Conservation (phyloP, 2,888 invertebrate species). For the Ganaspis brasiliensis region DNA sequence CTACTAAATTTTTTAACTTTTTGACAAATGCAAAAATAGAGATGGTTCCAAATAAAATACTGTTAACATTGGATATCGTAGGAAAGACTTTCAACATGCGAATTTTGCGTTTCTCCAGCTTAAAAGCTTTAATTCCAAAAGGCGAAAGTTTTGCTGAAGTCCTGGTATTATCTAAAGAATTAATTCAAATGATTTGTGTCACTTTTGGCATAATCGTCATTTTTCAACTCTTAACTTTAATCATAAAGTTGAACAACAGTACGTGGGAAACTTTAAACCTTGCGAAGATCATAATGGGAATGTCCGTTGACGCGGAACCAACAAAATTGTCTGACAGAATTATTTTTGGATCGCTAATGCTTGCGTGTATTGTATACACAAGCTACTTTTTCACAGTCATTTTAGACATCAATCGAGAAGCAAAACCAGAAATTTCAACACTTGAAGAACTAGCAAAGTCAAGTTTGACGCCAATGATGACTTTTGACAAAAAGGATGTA, state of each 20-base stretch:
- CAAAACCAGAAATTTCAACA: neutral
- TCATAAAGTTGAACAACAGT: neutral
- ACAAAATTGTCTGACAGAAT: neutral
- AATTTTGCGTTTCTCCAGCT: no score
- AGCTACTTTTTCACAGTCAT: neutral
- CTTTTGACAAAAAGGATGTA: fast-evolving
- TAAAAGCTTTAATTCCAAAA: neutral
- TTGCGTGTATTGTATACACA: neutral
- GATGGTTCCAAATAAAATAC: neutral
- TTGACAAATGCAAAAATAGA: neutral
- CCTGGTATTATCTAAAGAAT: neutral
- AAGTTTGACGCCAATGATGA: neutral
- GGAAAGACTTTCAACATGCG: neutral
- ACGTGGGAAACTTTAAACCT: neutral
- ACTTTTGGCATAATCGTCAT: neutral
- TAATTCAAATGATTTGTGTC: neutral
- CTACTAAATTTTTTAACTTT: no score
- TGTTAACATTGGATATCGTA: neutral
- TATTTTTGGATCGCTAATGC: neutral
- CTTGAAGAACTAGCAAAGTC: neutral
- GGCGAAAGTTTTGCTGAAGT: neutral
- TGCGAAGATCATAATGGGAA: neutral
- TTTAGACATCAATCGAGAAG: neutral
- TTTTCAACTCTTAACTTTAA: neutral
- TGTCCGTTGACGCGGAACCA: neutral